Evolutionary conservation across 2,888 invertebrate genomes (phyloP), one percentile per base, ranked within the genome.

Genomic region (Crepidodera aurea): DNA sequence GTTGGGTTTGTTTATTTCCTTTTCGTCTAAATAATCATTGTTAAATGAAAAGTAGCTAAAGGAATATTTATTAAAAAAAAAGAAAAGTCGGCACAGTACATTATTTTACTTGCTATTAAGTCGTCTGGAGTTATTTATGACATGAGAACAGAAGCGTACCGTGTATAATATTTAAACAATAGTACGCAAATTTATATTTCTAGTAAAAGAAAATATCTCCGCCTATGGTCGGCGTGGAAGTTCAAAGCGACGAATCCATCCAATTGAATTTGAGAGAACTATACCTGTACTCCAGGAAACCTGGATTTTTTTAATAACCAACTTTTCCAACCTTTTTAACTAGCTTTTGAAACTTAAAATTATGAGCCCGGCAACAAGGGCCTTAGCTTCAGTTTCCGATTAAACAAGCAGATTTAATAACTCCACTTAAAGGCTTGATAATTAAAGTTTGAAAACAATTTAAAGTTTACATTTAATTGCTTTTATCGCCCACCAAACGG

Each of bases 11-110:
- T 29, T 50, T 29, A 48, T 27, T 48, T 48, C 27, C 48, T 48
- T 48, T 48, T 27, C 27, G n/a, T n/a, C n/a, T n/a, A n/a, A n/a
- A 13, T 27, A 27, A 48, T 27, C 27, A 48, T 19, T 48, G 48
- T 15, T 19, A 48, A 48, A 12, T 8, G 27, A 27, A 27, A 12
- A 19, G 25, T 8, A n/a, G n/a, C n/a, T n/a, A n/a, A n/a, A n/a
- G n/a, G n/a, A n/a, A n/a, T n/a, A n/a, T n/a, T n/a, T n/a, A n/a
- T n/a, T n/a, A n/a, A n/a, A n/a, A n/a, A n/a, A n/a, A n/a, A n/a
- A n/a, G n/a, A n/a, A n/a, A n/a, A n/a, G n/a, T n/a, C n/a, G n/a
- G n/a, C n/a, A n/a, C n/a, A n/a, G n/a, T n/a, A n/a, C n/a, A n/a
- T n/a, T n/a, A n/a, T n/a, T n/a, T n/a, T n/a, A n/a, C n/a, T n/a